Percentiles rank a stretch among this genome's conserved stretches.
Evolutionary conservation across 2,797 vertebrate species (phyloP).

Genomic region (Sebastes iracundus): DNA sequence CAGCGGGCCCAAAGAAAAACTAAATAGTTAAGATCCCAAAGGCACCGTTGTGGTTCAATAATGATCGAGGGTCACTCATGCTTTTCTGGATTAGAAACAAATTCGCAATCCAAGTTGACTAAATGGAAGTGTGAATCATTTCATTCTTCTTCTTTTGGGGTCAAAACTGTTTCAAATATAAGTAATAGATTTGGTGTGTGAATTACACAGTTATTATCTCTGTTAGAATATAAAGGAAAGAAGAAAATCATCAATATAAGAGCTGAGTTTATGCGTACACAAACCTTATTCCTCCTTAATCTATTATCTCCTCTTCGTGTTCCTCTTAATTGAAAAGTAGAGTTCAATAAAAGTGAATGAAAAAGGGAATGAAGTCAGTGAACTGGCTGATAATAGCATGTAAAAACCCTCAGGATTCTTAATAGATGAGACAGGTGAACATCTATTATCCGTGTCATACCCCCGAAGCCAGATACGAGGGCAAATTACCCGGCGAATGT

Average conservation of each 20-base stretch:
- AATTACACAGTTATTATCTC: background rate
- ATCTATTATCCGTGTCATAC: background rate
- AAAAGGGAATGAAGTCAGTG: background rate
- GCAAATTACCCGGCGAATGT: background rate
- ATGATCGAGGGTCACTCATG: background rate
- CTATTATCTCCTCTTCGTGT: background rate
- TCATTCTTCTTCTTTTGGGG: background rate
- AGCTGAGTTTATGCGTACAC: background rate
- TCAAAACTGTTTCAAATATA: background rate
- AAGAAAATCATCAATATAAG: background rate
- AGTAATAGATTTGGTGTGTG: background rate
- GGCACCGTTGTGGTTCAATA: background rate
- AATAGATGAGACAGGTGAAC: constrained; percentile 2
- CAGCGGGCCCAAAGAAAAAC: background rate
- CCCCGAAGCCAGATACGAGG: background rate
- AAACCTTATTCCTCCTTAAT: background rate
- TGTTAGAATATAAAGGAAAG: background rate
- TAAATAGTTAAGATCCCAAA: background rate
- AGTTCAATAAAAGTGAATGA: background rate
- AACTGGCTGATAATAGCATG: background rate
- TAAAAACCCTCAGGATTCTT: background rate
- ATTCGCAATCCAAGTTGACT: background rate
- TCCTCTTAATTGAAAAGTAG: background rate
- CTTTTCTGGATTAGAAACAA: background rate
- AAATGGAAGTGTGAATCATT: background rate